Percentiles rank a stretch among this genome's conserved stretches.
Evolutionary conservation across 2,797 vertebrate species (phyloP).

Genomic region (Champsocephalus gunnari): DNA sequence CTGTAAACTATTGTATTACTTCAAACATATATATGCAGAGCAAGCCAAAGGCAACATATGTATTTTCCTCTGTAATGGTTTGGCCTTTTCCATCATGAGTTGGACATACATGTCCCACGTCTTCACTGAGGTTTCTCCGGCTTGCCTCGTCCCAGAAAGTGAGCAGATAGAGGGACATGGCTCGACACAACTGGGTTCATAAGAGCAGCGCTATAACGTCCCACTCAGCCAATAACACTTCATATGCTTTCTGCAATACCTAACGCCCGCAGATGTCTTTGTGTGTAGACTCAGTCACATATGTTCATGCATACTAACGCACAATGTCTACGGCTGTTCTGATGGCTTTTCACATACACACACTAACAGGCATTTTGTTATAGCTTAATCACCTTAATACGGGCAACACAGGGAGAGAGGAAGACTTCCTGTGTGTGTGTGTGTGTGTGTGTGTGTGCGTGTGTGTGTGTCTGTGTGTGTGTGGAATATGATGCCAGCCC

Average conservation of each 20-base stretch:
- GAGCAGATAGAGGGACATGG: slow-evolving; percentile 55
- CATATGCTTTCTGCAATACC: slow-evolving; percentile 43
- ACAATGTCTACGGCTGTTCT: background rate
- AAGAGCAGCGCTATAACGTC: slow-evolving; percentile 52
- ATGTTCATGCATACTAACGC: background rate
- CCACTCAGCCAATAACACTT: slow-evolving; percentile 69
- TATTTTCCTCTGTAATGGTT: slow-evolving; percentile 42
- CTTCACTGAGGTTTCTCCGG: slow-evolving; percentile 65
- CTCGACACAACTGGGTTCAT: slow-evolving; percentile 58
- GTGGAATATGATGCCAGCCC: slow-evolving; percentile 61
- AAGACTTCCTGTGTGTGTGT: background rate
- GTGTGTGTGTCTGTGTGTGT: slow-evolving; percentile 27
- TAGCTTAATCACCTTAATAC: slow-evolving; percentile 34
- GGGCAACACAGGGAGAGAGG: slow-evolving; percentile 7
- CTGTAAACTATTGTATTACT: slow-evolving; percentile 16
- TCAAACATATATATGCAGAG: background rate
- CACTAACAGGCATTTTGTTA: slow-evolving; percentile 19
- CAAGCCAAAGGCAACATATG: slow-evolving; percentile 12
- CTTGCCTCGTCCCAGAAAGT: slow-evolving; percentile 62
- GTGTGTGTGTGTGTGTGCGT: no score
- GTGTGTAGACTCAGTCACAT: background rate
- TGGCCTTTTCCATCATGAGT: slow-evolving; percentile 53
- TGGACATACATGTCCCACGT: slow-evolving; percentile 58
- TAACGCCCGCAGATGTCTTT: slow-evolving; percentile 29
- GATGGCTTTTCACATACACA: slow-evolving; percentile 14